A percentile compares a stretch with the other conserved stretches of the same genome.
Evolutionary conservation across 1,140 invertebrate genomes (phyloP).

Genomic region (Pseudomyrmex cubaensis): DNA sequence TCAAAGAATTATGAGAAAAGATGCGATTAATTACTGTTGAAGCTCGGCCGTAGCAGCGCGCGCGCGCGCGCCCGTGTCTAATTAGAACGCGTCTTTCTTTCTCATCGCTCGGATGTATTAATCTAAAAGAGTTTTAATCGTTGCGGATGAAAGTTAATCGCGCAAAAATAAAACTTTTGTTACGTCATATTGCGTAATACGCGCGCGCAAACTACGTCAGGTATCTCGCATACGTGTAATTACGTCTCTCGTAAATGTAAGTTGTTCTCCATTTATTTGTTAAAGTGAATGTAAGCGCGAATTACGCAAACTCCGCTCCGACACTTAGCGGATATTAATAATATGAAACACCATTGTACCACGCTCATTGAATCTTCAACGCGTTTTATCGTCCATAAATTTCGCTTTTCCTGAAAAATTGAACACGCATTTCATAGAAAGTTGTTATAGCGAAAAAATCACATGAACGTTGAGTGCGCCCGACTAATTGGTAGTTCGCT

Average conservation of each 20-base stretch:
- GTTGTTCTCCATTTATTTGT: constrained; percentile 3
- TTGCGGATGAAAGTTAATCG: not conserved
- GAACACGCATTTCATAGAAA: not conserved
- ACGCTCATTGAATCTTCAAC: not conserved
- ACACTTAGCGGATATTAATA: not conserved
- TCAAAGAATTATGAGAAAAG: not conserved
- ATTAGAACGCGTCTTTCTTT: not conserved
- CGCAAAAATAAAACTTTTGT: not conserved
- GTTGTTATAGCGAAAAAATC: not conserved
- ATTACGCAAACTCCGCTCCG: constrained; percentile 53
- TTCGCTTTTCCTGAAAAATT: too few relatives aligned
- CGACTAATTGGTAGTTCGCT: constrained; percentile 12
- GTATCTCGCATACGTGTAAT: constrained; percentile 27
- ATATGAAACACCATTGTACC: not conserved
- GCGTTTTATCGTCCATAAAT: not conserved
- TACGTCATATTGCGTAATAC: not conserved
- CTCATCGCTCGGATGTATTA: not conserved
- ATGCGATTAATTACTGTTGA: constrained; percentile 31
- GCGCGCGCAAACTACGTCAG: constrained; percentile 8
- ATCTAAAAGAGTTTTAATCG: not conserved
- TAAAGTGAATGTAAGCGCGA: constrained; percentile 35
- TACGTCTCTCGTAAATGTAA: not conserved
- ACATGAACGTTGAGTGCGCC: not conserved
- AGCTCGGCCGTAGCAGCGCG: not conserved
- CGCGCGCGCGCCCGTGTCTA: not conserved